phyloP scores from a whole-genome alignment of 2,888 invertebrate genomes.

The Brachylomia viminalis region DNA sequence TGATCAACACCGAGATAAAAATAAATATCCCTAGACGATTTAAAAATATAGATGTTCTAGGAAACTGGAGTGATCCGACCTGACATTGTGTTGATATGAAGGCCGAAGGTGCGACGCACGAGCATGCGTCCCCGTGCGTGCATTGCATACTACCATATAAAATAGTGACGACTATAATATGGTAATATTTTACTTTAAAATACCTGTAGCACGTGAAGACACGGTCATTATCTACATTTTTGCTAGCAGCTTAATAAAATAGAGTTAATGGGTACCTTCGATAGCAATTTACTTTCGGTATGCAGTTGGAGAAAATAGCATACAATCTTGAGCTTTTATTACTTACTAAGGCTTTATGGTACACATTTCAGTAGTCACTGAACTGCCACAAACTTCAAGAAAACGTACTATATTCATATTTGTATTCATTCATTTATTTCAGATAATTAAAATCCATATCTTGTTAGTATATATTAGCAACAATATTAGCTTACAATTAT shows the following conservation, averaged over 20 bases:
- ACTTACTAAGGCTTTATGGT: constrained; percentile 8
- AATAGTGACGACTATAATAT: constrained; percentile 44
- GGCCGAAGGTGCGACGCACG: constrained; percentile 75
- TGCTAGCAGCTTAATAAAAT: constrained; percentile 27
- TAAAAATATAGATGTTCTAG: constrained; percentile 42
- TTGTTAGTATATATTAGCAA: too few relatives aligned
- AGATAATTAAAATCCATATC: too few relatives aligned
- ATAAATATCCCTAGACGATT: not conserved
- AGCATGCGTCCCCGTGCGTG: constrained; percentile 73
- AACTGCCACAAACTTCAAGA: not conserved
- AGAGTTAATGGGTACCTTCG: constrained; percentile 16
- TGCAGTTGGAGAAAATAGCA: constrained; percentile 21
- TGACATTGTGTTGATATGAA: constrained; percentile 76
- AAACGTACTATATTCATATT: not conserved
- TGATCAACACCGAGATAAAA: not conserved
- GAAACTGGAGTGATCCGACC: constrained; percentile 64
- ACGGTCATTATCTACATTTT: constrained; percentile 39
- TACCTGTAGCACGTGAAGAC: constrained; percentile 33
- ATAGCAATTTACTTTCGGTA: constrained; percentile 25
- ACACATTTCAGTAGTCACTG: not conserved
- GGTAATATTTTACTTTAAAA: constrained; percentile 51
- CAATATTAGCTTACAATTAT: too few relatives aligned
- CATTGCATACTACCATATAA: constrained; percentile 67
- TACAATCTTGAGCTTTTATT: constrained; percentile 18
- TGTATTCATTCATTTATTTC: too few relatives aligned